phyloP scores from a whole-genome alignment of 2,888 invertebrate genomes.

The Sarcophaga caerulescens region DNA sequence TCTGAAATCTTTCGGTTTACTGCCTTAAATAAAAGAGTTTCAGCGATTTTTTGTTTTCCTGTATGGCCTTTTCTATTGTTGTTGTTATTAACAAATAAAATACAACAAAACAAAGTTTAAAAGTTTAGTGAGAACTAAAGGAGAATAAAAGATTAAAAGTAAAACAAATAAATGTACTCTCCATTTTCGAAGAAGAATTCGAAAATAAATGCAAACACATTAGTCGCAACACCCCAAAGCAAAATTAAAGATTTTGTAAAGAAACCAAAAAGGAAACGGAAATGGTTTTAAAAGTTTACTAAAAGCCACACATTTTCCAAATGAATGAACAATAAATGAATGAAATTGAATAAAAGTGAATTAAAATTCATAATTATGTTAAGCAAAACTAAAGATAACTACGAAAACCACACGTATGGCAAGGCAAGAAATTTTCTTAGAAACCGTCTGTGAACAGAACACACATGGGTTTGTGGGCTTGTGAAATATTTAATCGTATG shows the following conservation, averaged over 20 bases:
- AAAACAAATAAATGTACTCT: no score
- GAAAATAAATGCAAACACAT: slow-evolving; percentile 33
- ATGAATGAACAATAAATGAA: slow-evolving; percentile 30
- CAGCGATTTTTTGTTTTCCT: no score
- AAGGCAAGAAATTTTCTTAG: neutral
- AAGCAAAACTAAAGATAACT: neutral
- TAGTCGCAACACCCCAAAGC: neutral
- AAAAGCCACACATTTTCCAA: slow-evolving; percentile 3
- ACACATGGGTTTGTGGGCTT: neutral
- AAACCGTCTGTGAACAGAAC: no score
- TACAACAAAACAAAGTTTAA: no score
- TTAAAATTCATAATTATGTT: slow-evolving; percentile 44
- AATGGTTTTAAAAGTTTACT: slow-evolving; percentile 44
- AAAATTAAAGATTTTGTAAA: neutral
- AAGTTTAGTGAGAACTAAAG: slow-evolving; percentile 15
- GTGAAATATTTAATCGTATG: neutral
- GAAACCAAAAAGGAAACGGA: slow-evolving; percentile 28
- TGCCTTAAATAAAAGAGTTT: no score
- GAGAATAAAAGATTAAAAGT: neutral
- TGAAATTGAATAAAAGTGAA: slow-evolving; percentile 34
- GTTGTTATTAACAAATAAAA: no score
- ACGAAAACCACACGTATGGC: neutral
- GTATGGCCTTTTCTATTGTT: no score
- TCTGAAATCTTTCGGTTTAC: no score
- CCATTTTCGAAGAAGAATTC: no score